Base-by-base conservation (phyloP, 2,113 vertebrate genomes). In the Albula goreensis region DNA sequence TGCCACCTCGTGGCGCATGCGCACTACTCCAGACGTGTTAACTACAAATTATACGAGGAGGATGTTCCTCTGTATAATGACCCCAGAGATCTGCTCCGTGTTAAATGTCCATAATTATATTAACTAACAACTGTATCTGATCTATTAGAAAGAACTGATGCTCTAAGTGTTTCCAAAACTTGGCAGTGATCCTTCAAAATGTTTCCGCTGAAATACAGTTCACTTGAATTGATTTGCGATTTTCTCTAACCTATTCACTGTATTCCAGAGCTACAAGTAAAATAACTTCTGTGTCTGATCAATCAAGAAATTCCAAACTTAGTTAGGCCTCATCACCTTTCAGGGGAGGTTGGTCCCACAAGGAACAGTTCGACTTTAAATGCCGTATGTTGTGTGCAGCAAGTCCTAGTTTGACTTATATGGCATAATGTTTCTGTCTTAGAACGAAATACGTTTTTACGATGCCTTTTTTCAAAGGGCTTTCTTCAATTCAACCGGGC, bases 1-100 rank as follows among this genome's bases (percentile, higher is more conserved):
- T 92, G 94, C 95, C 92, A 97, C 96, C 96, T 96, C 94, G 93
- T 90, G 88, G 95, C 97, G 97, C 98, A 97, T 99, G 98, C 98
- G 98, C 97, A 96, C 74, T 96, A 60, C 83, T 77, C 74, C 93
- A 94, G 95, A 95, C 96, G 94, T 91, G 87, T 88, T 41, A 89
- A 77, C 89, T 74, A 12, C 3, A 79, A 79, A 79, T 53, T 82
- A 41, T 82, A 19, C 19, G 50, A 52, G 11, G 11, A 50, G 9
- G 50, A 25, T n/a, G 80, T 74, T n/a, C 70, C 70, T 74, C 17
- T 66, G 15, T 9, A 74, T 74, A 74, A 74, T 31, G 31, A 74
- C 70, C 80, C 50, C 51, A 15, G n/a, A n/a, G 50, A n/a, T 81
- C 80, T 81, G 22, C 51, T 50, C 41, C 4, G 50, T 17, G 12